Conservation (phyloP, 1,140 invertebrate genomes). For the Drosophila bocki region DNA sequence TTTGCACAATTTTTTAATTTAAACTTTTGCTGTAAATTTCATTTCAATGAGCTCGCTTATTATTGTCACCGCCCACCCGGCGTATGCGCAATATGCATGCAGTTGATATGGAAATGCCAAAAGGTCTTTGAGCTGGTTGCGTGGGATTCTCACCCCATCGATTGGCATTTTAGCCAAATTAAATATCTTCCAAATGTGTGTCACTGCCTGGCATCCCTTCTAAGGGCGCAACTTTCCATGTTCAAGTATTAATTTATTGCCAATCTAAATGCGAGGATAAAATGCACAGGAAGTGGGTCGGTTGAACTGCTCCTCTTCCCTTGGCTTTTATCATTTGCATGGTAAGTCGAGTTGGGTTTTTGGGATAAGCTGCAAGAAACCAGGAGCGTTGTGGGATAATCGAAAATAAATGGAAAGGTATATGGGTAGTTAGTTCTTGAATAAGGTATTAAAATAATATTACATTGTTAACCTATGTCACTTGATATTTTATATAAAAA, state of each 20-base stretch:
- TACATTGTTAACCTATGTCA: background rate
- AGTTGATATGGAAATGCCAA: conserved; percentile 12
- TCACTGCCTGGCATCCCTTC: conserved; percentile 19
- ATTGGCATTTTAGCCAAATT: conserved; percentile 66
- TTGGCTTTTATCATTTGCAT: conserved; percentile 53
- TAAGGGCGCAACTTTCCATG: conserved; percentile 38
- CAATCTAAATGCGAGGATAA: conserved; percentile 49
- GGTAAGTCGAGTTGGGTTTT: conserved; percentile 25
- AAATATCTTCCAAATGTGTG: conserved; percentile 55
- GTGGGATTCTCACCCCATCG: background rate
- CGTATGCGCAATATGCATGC: conserved; percentile 51
- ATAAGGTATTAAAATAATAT: background rate
- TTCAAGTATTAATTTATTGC: conserved; percentile 62
- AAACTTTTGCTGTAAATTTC: conserved; percentile 52
- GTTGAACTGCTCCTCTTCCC: background rate
- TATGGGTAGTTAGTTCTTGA: background rate
- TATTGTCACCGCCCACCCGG: conserved; percentile 27
- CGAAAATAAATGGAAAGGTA: background rate
- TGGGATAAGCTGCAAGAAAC: background rate
- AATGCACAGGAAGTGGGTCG: conserved; percentile 34
- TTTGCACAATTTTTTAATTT: conserved; percentile 36
- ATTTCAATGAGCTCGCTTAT: conserved; percentile 25
- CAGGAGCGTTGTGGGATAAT: background rate
- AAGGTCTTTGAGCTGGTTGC: background rate
- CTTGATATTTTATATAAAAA: background rate